Evolutionary conservation across 2,797 vertebrate genomes (phyloP), one percentile per base, ranked within the genome.

Genomic region (Cynodonichthys magdalenae): DNA sequence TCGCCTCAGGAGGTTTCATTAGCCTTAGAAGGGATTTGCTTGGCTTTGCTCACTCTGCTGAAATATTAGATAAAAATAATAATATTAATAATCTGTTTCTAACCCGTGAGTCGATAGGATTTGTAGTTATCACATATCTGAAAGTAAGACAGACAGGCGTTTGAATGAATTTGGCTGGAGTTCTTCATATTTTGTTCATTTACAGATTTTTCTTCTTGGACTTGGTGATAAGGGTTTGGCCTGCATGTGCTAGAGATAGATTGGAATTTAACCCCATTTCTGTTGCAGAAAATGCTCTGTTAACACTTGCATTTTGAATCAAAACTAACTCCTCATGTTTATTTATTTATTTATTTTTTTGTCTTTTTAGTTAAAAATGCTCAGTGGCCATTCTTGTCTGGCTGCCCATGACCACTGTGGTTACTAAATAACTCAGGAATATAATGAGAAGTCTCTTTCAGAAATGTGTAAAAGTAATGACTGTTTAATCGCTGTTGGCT

Each of bases 401-500:
- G 66, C 63, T 80, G 75, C 75, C 87, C 29, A 39, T 46, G 64
- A 84, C 87, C 80, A 3, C 79, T 24, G 56, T 75, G 75, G 63
- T 70, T 58, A 46, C 67, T 54, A 71, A 84, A 81, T 77, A 65
- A 73, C 63, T 75, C 8, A 49, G 47, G 59, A 64, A 61, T 70
- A 81, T 73, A 85, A 85, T 85, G 76, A 70, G 64, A 79, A 71
- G 69, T 76, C 58, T 80, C 55, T 74, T 89, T 74, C 55, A 84
- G 70, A 83, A 76, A 85, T 76, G 75, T 82, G 79, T 73, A 84
- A 70, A 81, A 78, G 59, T 53, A 66, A 84, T 81, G 60, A 61
- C 63, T 48, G 65, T 84, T 89, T 87, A 87, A 88, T 87, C 80
- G 70, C 71, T 18, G 20, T 59, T 80, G 82, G 80, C 72, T 68